Evolutionary conservation across 2,888 invertebrate species (phyloP), one percentile per base, ranked within the genome.

Genomic region (Cancer borealis): DNA sequence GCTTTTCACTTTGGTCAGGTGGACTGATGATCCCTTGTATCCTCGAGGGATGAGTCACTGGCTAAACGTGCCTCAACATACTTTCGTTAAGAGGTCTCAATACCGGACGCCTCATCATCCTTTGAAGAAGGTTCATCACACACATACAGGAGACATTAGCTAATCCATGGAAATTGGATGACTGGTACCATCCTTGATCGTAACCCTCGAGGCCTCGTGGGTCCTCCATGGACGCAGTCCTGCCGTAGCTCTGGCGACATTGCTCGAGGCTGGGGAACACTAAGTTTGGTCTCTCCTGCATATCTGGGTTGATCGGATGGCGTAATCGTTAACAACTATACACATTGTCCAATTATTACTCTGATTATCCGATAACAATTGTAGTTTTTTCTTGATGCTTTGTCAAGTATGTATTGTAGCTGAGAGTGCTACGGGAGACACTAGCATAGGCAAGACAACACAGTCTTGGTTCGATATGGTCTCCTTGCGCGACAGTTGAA

Each of bases 101-200:
- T 54, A 54, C 14, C 26, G 73, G n/a, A n/a, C 21, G n/a, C 73
- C n/a, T 73, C 73, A 26, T 73, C 73, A 6, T n/a, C 73, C 73
- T 26, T 26, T 21, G n/a, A 21, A n/a, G 26, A 6, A n/a, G 8
- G 3, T 73, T 73, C n/a, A 6, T 73, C 73, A 26, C 73, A n/a
- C 73, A 73, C 73, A 26, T 73, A n/a, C 73, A 73, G 73, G 73
- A 73, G n/a, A 5, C 73, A 73, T 26, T 21, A 73, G 26, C n/a
- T 73, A 21, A 73, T n/a, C 73, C 26, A n/a, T 26, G n/a, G 73
- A 73, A 73, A 73, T n/a, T 73, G 73, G 73, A 73, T 73, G 66
- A 66, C n/a, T n/a, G 73, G n/a, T 26, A 21, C 73, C 73, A 17
- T 26, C 73, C 73, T 73, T 73, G 73, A 73, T 73, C n/a, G 73